Base-by-base conservation (phyloP, 2,113 vertebrate genomes). In the Dipodomys stephensi region DNA sequence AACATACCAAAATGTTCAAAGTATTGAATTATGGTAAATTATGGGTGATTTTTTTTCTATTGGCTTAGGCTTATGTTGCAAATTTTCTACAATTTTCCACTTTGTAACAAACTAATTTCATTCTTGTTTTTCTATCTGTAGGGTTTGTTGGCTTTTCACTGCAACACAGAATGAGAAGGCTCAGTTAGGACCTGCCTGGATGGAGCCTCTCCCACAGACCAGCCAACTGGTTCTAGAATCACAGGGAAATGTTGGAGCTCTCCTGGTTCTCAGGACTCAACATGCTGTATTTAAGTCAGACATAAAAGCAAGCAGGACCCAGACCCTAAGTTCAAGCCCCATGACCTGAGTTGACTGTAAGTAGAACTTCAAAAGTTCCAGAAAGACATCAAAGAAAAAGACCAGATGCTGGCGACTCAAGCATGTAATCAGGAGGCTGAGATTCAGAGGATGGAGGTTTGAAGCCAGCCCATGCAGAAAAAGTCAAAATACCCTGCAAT, bases 31-130 rank as follows among this genome's bases (percentile, higher is more conserved):
- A 25, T 3, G 2, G 28, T 44, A 79, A 64, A 35, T 62, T 85
- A 19, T 15, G 3, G 16, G 16, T 64, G 11, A 82, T 79, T 82
- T 78, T 74, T 74, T 73, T 25, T 76, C 35, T 65, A 90, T 30
- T 44, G 71, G 2, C 69, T 82, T 68, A 87, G 27, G 46, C 85
- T 93, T 85, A 71, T 80, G 39, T 62, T 83, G 60, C 73, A 84
- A 39, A 49, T 19, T 78, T 81, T 87, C 62, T 64, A 18, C 25
- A 57, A 20, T 68, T 87, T 91, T 69, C 49, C 57, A n/a, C 57
- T 93, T 67, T 78, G 25, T 69, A 39, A 84, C 7, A 69, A 6
- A 35, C 15, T 27, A 77, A 87, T 78, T 13, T 35, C 74, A 74
- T 7, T 46, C 27, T 23, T 49, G 2, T 49, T 65, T 27, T 6